A percentile compares a stretch with the other conserved stretches of the same genome.
These are phyloP conservation scores for Calliopsis andreniformis DNA, from an alignment of 1,140 invertebrate species.

Conservation along the genomic window DNA sequence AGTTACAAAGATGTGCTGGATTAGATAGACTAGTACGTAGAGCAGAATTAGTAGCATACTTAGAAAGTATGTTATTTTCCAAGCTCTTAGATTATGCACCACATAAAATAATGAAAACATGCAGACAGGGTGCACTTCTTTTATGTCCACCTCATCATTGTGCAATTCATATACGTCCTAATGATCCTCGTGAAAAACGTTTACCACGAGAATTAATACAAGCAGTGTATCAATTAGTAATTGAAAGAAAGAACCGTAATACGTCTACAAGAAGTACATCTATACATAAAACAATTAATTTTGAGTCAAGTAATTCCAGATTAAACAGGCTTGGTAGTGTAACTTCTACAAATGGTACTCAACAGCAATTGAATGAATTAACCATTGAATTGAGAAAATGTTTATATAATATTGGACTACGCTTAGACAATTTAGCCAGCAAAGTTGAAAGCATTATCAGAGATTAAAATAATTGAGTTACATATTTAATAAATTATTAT, in stretches of 20 bases:
- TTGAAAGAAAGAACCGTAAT: slow-evolving; percentile 84
- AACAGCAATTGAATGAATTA: slow-evolving; percentile 71
- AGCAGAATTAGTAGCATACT: slow-evolving; percentile 89
- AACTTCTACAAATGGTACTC: slow-evolving; percentile 59
- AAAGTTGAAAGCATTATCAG: slow-evolving; percentile 68
- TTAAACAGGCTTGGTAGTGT: slow-evolving; percentile 68
- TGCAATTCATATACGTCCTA: slow-evolving; percentile 87
- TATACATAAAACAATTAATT: slow-evolving; percentile 37
- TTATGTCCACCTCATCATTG: slow-evolving; percentile 87
- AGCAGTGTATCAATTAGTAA: slow-evolving; percentile 87
- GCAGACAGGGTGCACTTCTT: slow-evolving; percentile 87
- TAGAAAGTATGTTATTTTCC: slow-evolving; percentile 91
- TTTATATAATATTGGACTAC: slow-evolving; percentile 67
- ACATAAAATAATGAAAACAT: slow-evolving; percentile 83
- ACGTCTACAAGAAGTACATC: slow-evolving; percentile 76
- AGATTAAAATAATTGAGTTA: slow-evolving; percentile 43
- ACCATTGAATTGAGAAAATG: slow-evolving; percentile 70
- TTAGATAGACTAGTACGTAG: slow-evolving; percentile 90
- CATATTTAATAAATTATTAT: neutral
- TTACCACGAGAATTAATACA: slow-evolving; percentile 88
- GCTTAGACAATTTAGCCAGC: slow-evolving; percentile 66
- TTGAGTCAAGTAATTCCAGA: slow-evolving; percentile 42
- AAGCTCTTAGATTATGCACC: slow-evolving; percentile 86
- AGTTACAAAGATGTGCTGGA: slow-evolving; percentile 90
- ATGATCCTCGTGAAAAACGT: slow-evolving; percentile 89